Percentiles rank a stretch among this genome's conserved stretches.
Conservation (phyloP, 2,888 invertebrate genomes). For the Chymomyza amoena region DNA sequence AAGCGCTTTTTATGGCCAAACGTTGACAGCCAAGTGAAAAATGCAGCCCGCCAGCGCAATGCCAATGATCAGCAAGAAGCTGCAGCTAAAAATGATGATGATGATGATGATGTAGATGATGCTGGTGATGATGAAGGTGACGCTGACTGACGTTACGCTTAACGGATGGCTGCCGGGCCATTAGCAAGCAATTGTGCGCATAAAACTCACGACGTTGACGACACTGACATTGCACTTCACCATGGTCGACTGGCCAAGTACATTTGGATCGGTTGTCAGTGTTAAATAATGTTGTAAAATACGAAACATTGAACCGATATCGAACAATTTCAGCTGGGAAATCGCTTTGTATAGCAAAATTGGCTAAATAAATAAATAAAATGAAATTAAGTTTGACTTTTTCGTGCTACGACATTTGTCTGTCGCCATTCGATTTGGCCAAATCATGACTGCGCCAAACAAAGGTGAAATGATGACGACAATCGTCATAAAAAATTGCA, state of each 20-base stretch:
- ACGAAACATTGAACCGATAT: constrained; percentile 53
- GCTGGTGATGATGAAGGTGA: constrained; percentile 25
- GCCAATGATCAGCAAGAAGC: constrained; percentile 41
- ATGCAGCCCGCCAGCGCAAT: constrained; percentile 66
- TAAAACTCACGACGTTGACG: constrained; percentile 54
- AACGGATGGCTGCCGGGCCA: constrained; percentile 52
- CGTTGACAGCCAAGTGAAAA: constrained; percentile 68
- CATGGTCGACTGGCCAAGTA: constrained; percentile 35
- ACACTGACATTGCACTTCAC: constrained; percentile 25
- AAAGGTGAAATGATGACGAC: constrained; percentile 65
- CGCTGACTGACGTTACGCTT: constrained; percentile 58
- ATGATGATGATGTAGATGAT: constrained; percentile 35
- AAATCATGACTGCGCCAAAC: constrained; percentile 45
- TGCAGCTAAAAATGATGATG: constrained; percentile 23
- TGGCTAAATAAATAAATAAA: constrained; percentile 64
- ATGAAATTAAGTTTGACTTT: constrained; percentile 63
- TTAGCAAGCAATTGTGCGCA: constrained; percentile 67
- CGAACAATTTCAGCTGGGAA: constrained; percentile 24
- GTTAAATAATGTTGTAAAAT: constrained; percentile 72
- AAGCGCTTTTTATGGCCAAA: constrained; percentile 49
- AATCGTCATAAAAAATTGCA: constrained; percentile 65
- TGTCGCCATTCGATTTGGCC: constrained; percentile 51
- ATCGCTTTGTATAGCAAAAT: constrained; percentile 37
- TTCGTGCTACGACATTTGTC: constrained; percentile 51
- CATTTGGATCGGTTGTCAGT: constrained; percentile 42